Conservation (phyloP, 2,888 invertebrate species). For the Saturnia japonica region DNA sequence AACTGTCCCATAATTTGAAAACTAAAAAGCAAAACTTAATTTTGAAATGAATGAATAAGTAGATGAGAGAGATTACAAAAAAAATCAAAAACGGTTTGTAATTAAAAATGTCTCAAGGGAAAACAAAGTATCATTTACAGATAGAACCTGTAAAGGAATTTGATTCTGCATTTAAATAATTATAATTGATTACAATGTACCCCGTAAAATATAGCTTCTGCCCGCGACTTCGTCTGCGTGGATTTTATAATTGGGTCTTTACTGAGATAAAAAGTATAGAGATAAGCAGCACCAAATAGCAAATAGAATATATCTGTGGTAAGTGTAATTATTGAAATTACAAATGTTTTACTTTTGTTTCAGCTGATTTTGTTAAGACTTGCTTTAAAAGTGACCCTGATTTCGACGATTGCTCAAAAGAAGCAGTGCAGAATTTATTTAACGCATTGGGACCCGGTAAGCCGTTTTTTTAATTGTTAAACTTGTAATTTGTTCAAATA, state of each 20-base stretch:
- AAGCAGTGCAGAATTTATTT: slow-evolving; percentile 86
- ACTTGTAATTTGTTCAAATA: too few relatives aligned
- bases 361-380: slow-evolving; percentile 86
- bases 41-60: background rate
- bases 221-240: too few relatives aligned
- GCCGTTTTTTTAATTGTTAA: slow-evolving; percentile 7
- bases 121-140: background rate
- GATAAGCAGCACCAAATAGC: too few relatives aligned
- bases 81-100: background rate
- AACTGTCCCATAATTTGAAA: background rate
- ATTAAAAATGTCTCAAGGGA: background rate
- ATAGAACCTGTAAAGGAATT: background rate
- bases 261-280: too few relatives aligned
- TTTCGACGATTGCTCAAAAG: slow-evolving; percentile 85
- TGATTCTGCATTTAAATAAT: background rate
- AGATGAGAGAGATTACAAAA: background rate
- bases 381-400: slow-evolving; percentile 84
- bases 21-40: background rate
- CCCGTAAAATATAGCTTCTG: too few relatives aligned
- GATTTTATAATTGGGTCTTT: too few relatives aligned
- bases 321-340: background rate
- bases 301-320: too few relatives aligned
- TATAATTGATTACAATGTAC: too few relatives aligned
- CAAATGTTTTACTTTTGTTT: slow-evolving; percentile 43
- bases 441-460: slow-evolving; percentile 81